Conservation (phyloP, 2,888 invertebrate species). For the Ornithoptera alexandrae region DNA sequence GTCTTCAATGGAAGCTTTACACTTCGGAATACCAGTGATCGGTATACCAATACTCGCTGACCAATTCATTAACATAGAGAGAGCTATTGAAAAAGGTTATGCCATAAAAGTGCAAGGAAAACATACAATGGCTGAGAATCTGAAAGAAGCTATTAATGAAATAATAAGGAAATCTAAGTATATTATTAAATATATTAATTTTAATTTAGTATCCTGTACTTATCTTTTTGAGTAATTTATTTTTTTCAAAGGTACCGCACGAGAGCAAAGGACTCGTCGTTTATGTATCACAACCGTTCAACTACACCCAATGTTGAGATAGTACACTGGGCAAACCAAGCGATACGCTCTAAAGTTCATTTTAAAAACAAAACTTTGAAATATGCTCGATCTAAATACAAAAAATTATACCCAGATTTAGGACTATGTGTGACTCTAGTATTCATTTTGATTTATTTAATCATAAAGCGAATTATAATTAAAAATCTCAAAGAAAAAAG, state of each 20-base stretch:
- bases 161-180: constrained; percentile 23
- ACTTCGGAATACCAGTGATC: constrained; percentile 53
- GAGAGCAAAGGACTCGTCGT: not conserved
- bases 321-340: not conserved
- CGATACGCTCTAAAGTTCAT: not conserved
- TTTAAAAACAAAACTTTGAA: not conserved
- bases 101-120: constrained; percentile 38
- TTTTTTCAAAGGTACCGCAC: not conserved
- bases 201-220: no score
- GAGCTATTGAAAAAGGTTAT: constrained; percentile 40
- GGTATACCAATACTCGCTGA: constrained; percentile 53
- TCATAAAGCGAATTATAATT: not conserved
- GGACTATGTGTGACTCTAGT: not conserved
- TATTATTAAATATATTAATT: not conserved
- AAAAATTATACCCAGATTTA: not conserved
- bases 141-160: constrained; percentile 37
- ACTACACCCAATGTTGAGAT: not conserved
- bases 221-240: not conserved
- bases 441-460: not conserved
- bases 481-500: not conserved
- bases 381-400: not conserved
- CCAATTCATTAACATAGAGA: constrained; percentile 43
- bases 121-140: constrained; percentile 35
- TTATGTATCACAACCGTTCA: not conserved
- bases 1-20: constrained; percentile 50